Conservation (phyloP, 2,797 vertebrate species). For the Rhinogobio ventralis region DNA sequence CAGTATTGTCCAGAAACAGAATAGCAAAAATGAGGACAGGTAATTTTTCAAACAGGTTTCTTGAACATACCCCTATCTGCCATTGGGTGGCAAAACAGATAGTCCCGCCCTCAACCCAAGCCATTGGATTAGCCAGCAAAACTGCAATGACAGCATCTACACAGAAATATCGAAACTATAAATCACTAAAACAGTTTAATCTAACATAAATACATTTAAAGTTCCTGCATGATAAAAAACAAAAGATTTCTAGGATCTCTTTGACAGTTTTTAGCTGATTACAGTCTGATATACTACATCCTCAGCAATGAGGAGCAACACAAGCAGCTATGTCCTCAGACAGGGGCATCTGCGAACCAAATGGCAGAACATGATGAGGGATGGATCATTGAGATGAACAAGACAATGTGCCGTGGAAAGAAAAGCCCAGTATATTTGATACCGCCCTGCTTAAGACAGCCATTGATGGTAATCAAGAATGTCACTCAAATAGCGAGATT, state of each 20-base stretch:
- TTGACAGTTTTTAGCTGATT: slow-evolving; percentile 30
- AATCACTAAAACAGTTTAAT: not conserved
- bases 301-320: slow-evolving; percentile 36
- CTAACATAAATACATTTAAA: not conserved
- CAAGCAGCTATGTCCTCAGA: slow-evolving; percentile 47
- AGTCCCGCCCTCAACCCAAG: not conserved
- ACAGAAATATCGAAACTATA: not conserved
- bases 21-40: not conserved
- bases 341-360: slow-evolving; percentile 62
- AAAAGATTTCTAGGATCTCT: not conserved
- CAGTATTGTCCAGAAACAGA: not conserved
- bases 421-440: slow-evolving; percentile 44
- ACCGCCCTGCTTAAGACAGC: slow-evolving; percentile 27
- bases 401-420: slow-evolving; percentile 50
- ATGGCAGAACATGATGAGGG: slow-evolving; percentile 59
- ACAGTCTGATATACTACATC: slow-evolving; percentile 29
- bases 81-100: not conserved
- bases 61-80: no score
- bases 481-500: slow-evolving; percentile 54
- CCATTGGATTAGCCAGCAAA: not conserved
- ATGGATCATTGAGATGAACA: slow-evolving; percentile 49
- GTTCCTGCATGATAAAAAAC: not conserved
- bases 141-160: not conserved
- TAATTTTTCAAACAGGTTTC: not conserved
- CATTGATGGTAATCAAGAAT: slow-evolving; percentile 55